Conservation (phyloP, 2,113 vertebrate species). For the Pholis gunnellus region DNA sequence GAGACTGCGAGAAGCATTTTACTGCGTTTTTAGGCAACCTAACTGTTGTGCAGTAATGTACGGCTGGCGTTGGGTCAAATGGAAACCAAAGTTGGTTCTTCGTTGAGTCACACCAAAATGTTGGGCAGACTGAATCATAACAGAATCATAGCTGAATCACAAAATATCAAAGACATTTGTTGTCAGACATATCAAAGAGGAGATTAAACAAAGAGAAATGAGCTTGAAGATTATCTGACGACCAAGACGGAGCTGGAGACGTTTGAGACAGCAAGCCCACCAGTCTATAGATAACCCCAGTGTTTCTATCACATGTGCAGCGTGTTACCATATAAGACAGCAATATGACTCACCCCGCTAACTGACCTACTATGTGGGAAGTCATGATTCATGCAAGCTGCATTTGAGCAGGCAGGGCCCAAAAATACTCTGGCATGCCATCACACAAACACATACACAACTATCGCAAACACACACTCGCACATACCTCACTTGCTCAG, state of each 20-base stretch:
- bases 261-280: conserved; percentile 38
- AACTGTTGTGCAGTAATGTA: conserved; percentile 3
- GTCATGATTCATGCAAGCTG: conserved; percentile 88
- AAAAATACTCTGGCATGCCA: conserved; percentile 82
- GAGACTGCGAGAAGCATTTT: neutral
- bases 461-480: conserved; percentile 51
- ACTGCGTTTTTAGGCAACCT: neutral
- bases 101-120: conserved; percentile 10
- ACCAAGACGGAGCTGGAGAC: conserved; percentile 28
- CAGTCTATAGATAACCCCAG: conserved; percentile 79
- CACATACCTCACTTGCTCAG: conserved; percentile 75
- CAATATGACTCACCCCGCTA: conserved; percentile 83
- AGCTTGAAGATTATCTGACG: neutral
- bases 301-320: conserved; percentile 80
- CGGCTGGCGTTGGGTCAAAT: neutral
- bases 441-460: conserved; percentile 67
- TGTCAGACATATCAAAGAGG: neutral
- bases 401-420: conserved; percentile 79
- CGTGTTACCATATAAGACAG: conserved; percentile 85
- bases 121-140: neutral
- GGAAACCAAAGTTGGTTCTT: conserved; percentile 16
- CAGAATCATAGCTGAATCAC: neutral
- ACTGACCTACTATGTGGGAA: conserved; percentile 86
- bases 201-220: neutral
- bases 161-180: neutral